Percentiles rank a stretch among this genome's conserved stretches.
Conservation (phyloP, 92 coral and sea anemone genomes). For the Pocillopora grandis region DNA sequence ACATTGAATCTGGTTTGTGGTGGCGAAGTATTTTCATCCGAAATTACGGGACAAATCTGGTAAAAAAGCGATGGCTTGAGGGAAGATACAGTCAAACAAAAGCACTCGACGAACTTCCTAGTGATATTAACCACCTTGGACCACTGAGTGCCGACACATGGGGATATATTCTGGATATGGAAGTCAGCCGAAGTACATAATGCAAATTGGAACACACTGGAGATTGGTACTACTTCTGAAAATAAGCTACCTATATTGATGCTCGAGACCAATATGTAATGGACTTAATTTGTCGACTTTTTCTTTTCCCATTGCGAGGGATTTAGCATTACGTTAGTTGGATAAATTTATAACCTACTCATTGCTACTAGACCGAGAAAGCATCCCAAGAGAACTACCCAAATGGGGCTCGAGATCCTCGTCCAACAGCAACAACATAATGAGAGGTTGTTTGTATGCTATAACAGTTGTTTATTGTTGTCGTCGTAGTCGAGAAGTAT, state of each 20-base stretch:
- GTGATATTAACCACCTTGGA: conserved; percentile 55
- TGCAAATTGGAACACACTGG: background rate
- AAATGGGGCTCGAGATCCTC: too few relatives aligned
- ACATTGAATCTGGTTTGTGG: conserved; percentile 51
- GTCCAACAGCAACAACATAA: too few relatives aligned
- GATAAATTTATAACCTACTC: too few relatives aligned
- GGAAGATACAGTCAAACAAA: conserved; percentile 72
- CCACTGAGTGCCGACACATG: conserved; percentile 80
- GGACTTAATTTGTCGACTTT: too few relatives aligned
- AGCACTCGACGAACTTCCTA: conserved; percentile 73
- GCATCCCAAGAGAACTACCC: too few relatives aligned
- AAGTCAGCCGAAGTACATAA: background rate
- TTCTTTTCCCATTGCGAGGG: too few relatives aligned
- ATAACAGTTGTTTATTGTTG: too few relatives aligned
- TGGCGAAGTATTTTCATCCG: conserved; percentile 71
- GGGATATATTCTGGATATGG: conserved; percentile 88
- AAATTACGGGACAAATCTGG: conserved; percentile 69
- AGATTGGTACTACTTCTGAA: background rate
- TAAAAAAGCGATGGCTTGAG: conserved; percentile 78
- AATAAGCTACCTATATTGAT: background rate
- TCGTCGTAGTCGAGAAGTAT: too few relatives aligned
- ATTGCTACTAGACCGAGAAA: too few relatives aligned
- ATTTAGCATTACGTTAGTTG: too few relatives aligned
- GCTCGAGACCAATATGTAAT: too few relatives aligned
- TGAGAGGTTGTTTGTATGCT: too few relatives aligned